Base-by-base conservation (phyloP, 2,113 vertebrate genomes). In the Naja naja region DNA sequence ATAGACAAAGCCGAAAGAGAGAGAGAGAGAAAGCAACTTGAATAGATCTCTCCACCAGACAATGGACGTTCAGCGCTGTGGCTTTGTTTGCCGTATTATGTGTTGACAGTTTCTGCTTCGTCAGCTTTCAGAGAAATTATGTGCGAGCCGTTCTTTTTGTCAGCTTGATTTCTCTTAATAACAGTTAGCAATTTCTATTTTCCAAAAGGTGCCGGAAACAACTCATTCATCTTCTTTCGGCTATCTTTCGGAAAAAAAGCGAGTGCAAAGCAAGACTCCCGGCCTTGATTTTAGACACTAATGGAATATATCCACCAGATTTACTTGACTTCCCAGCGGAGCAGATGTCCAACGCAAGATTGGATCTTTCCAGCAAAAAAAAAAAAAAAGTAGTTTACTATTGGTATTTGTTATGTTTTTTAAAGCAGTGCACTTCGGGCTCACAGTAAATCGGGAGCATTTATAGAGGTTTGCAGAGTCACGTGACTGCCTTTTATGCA, bases 121-220 rank as follows among this genome's bases (percentile, higher is more conserved):
- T 90, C 89, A 94, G 93, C 91, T 94, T 90, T 92, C 88, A 87
- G 47, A 90, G 53, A 89, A 92, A 94, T 55, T 9, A 12, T 52
- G 0, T 34, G 39, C 39, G 27, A 55, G 47, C 55, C 92, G 54
- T 27, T 92, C 0, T 8, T 88, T 90, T 90, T 85, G 92, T 94
- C 92, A 88, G 64, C 4, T 2, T 2, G 55, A 43, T 49, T 94
- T 47, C 47, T 93, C 58, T 60, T 89, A 30, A 30, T 87, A 56
- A 56, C 69, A 7, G 56, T 88, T 85, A 89, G 86, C 89, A 12
- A 60, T 64, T 47, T 5, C n/a, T 4, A 12, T 34, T 56, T 92
- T 90, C n/a, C 34, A 88, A 55, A 0, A 0, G 18, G 60, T 30
- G 85, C n/a, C 58, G 52, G 0, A 0, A 8, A 60, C 8, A 10